phyloP scores from a whole-genome alignment of 23 tunicate species.

The Ciona savignyi region DNA sequence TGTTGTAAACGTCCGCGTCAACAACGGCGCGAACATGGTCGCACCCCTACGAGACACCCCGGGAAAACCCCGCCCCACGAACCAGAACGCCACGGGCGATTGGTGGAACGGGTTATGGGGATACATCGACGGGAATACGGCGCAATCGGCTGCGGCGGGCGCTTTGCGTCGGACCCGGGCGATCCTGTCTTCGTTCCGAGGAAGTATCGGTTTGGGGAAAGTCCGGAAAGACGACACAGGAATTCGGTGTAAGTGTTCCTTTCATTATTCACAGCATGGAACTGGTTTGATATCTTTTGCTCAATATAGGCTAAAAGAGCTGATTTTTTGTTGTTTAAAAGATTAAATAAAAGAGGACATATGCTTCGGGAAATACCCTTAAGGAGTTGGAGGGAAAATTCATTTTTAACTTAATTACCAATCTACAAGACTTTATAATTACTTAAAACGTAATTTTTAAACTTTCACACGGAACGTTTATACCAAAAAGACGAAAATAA shows the following conservation, averaged over 20 bases:
- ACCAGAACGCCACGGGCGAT: background rate
- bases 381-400: too few species aligned
- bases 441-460: too few species aligned
- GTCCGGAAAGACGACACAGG: slow-evolving; percentile 3
- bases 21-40: slow-evolving; percentile 30
- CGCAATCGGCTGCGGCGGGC: background rate
- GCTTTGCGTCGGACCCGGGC: slow-evolving; percentile 13
- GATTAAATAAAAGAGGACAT: too few species aligned
- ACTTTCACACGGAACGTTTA: too few species aligned
- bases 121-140: background rate
- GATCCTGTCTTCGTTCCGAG: slow-evolving; percentile 9
- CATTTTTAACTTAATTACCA: too few species aligned
- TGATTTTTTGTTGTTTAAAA: too few species aligned
- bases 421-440: too few species aligned
- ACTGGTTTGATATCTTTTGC: too few species aligned
- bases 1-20: slow-evolving; percentile 28
- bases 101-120: slow-evolving; percentile 19
- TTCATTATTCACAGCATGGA: too few species aligned
- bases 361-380: too few species aligned
- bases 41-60: slow-evolving; percentile 20
- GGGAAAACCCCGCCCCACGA: background rate
- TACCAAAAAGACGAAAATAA: too few species aligned
- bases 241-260: slow-evolving; percentile 15
- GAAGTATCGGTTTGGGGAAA: slow-evolving; percentile 28
- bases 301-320: too few species aligned